phyloP scores from a whole-genome alignment of 2,797 vertebrate genomes.

The Sciurus carolinensis region DNA sequence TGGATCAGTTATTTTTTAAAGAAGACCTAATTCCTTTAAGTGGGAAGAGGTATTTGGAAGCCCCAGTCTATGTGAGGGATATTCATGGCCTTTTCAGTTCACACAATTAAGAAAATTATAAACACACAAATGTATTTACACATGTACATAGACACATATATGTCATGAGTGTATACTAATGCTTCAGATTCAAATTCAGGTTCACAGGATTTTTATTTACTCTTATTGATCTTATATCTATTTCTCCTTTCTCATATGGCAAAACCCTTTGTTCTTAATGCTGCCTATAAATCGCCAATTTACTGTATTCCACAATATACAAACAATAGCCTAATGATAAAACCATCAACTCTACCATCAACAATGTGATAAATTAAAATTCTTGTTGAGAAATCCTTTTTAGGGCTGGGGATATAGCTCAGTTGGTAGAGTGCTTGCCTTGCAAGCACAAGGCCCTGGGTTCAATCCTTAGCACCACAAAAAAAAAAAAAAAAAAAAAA shows the following conservation, averaged over 20 bases:
- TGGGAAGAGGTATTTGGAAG: conserved; percentile 24
- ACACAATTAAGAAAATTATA: neutral
- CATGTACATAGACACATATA: neutral
- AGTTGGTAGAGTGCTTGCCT: too few relatives aligned
- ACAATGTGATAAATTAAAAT: neutral
- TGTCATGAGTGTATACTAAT: neutral
- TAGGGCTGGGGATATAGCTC: too few relatives aligned
- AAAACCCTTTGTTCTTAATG: neutral
- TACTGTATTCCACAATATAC: neutral
- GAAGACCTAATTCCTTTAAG: neutral
- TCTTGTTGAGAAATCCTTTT: neutral
- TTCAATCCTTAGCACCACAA: too few relatives aligned
- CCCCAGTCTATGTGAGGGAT: neutral
- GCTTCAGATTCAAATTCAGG: neutral
- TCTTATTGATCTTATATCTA: neutral
- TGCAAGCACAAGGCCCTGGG: too few relatives aligned
- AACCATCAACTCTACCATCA: neutral
- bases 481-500: too few relatives aligned
- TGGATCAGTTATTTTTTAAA: conserved; percentile 36
- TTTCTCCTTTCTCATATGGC: neutral
- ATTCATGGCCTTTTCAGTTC: neutral
- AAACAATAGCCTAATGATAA: neutral
- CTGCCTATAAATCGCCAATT: neutral
- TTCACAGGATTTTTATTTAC: neutral
- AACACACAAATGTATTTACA: neutral